Evolutionary conservation across 1,140 invertebrate species (phyloP).

Genomic region (Heliothis virescens): DNA sequence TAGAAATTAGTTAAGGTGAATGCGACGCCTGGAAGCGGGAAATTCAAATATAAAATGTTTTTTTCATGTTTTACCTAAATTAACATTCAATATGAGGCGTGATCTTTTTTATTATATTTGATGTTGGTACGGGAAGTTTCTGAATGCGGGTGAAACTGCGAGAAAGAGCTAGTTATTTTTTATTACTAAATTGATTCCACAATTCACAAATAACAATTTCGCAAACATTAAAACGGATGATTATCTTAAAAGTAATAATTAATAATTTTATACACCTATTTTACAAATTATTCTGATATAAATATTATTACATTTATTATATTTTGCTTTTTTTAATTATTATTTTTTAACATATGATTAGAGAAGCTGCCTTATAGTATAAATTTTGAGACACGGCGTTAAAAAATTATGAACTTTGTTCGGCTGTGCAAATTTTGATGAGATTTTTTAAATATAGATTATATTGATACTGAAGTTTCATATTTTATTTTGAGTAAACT

Average conservation of each 20-base stretch:
- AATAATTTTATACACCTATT: constrained; percentile 55
- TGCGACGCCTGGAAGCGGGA: no score
- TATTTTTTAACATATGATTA: constrained; percentile 47
- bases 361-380: constrained; percentile 50
- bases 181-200: not conserved
- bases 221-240: not conserved
- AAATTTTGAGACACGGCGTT: constrained; percentile 23
- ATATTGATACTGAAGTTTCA: no score
- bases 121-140: no score
- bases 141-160: no score
- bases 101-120: no score
- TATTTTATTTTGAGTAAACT: not conserved
- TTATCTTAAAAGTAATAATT: constrained; percentile 26
- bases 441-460: no score
- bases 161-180: not conserved
- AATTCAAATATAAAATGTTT: no score
- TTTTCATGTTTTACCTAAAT: no score
- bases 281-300: constrained; percentile 56
- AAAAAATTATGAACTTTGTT: not conserved
- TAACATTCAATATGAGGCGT: no score
- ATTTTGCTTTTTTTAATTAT: constrained; percentile 32
- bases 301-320: constrained; percentile 63
- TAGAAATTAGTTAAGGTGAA: no score
- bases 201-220: not conserved
- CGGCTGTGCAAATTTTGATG: not conserved